Conservation (phyloP, 2,888 invertebrate species). For the Hymenopus coronatus region DNA sequence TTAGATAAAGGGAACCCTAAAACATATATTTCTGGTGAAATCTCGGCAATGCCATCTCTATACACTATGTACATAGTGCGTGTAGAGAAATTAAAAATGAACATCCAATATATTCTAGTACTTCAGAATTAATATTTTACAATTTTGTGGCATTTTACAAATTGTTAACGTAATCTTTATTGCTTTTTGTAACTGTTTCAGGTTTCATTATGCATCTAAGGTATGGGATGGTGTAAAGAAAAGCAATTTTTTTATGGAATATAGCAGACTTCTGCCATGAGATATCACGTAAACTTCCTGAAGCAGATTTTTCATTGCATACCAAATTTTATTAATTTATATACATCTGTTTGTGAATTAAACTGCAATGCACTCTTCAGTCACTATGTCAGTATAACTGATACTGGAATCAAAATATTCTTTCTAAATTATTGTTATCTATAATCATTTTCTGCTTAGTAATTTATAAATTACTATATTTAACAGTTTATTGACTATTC, state of each 20-base stretch:
- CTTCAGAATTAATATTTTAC: neutral
- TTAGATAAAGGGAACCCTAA: too few species aligned
- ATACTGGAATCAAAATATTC: too few species aligned
- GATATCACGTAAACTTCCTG: neutral
- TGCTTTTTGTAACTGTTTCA: slow-evolving; percentile 37
- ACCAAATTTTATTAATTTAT: neutral
- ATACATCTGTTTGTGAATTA: neutral
- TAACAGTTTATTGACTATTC: too few species aligned
- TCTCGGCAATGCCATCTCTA: too few species aligned
- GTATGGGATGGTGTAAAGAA: slow-evolving; percentile 84
- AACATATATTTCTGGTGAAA: too few species aligned
- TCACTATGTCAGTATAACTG: neutral
- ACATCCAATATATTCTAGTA: neutral
- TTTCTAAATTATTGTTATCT: too few species aligned
- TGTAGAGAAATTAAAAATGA: too few species aligned
- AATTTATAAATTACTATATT: too few species aligned
- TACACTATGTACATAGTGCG: too few species aligned
- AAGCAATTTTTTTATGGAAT: slow-evolving; percentile 79
- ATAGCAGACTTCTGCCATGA: slow-evolving; percentile 72
- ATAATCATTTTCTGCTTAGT: too few species aligned
- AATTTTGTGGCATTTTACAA: neutral
- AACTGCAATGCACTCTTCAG: neutral
- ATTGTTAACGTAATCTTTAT: neutral
- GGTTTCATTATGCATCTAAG: slow-evolving; percentile 75
- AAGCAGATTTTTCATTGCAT: neutral